These are phyloP conservation scores for Agrochola litura DNA, from an alignment of 2,888 invertebrate species.

Conservation along the genomic window DNA sequence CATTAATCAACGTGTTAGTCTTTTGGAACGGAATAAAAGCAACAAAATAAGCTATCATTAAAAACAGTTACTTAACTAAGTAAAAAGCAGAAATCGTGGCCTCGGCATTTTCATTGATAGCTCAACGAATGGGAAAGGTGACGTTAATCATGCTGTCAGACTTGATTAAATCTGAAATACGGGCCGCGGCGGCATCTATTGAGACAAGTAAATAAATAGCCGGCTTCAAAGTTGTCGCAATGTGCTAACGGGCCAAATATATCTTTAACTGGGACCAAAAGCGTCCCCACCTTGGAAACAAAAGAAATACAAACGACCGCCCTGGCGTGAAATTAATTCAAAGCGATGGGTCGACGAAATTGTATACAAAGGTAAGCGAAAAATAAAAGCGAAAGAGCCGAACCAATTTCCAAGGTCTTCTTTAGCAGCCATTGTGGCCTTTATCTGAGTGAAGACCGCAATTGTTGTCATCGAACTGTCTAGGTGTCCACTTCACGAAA, in stretches of 20 bases:
- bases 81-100: conserved; percentile 72
- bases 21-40: conserved; percentile 45
- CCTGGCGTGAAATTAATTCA: conserved; percentile 87
- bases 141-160: conserved; percentile 86
- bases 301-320: conserved; percentile 86
- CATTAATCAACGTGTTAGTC: conserved; percentile 55
- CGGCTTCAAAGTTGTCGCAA: conserved; percentile 84
- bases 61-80: conserved; percentile 70
- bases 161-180: conserved; percentile 88
- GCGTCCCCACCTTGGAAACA: conserved; percentile 83
- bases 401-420: conserved; percentile 83
- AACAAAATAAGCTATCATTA: conserved; percentile 63
- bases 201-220: conserved; percentile 87
- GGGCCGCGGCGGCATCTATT: conserved; percentile 83
- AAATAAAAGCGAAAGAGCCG: conserved; percentile 84
- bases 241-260: conserved; percentile 86
- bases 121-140: conserved; percentile 80
- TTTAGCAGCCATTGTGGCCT: conserved; percentile 77
- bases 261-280: conserved; percentile 82
- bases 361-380: conserved; percentile 86
- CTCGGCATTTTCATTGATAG: conserved; percentile 78
- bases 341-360: conserved; percentile 85
- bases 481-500: conserved; percentile 69
- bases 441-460: conserved; percentile 72
- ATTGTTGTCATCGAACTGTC: conserved; percentile 80